Base-by-base conservation (phyloP, 2,888 invertebrate genomes). In the Chrysotoxum bicinctum region DNA sequence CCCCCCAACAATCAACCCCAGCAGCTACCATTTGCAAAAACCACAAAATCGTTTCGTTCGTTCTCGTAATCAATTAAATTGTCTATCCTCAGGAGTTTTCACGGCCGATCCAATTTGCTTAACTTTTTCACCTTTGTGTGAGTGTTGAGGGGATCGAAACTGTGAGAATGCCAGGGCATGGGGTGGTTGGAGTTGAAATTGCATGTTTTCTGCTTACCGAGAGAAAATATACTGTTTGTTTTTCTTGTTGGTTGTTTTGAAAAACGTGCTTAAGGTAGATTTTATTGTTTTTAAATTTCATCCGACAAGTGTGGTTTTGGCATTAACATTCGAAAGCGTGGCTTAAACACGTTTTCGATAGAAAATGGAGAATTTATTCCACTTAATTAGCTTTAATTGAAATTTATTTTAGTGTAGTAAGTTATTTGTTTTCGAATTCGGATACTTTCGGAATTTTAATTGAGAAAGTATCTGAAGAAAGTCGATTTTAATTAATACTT, bases 41-140 rank as follows among this genome's bases (percentile, higher is more conserved):
- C 72, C 72, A 69, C 73, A 69, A 77, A 77, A 68, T 76, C 66
- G 54, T 56, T 80, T 68, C 54, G 75, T 70, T 80, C 64, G 68
- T 58, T 37, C 62, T 76, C 62, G 76, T 81, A 81, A 86, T 86
- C 86, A 86, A 86, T 86, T 82, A 86, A 81, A 86, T 76, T 81
- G 81, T 86, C 81, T 73, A 86, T 86, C 77, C 77, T 64, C 32
- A 64, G 56, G 68, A 77, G 77, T 56, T 86, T 80, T 77, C 77
- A 77, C 69, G 85, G 77, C 52, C 72, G 81, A 69, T 86, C 73
- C 80, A 77, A 77, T 85, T 85, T 80, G 84, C 84, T 80, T 84
- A 80, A 70, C 74, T 58, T 84, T 84, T 84, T 45, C 45, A 48
- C 48, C 52, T 26, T 40, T 70, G 50, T 56, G 45, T 50, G 45